Evolutionary conservation across 1,140 invertebrate genomes (phyloP), one percentile per base, ranked within the genome.

Genomic region (Lordiphosa clarofinis): DNA sequence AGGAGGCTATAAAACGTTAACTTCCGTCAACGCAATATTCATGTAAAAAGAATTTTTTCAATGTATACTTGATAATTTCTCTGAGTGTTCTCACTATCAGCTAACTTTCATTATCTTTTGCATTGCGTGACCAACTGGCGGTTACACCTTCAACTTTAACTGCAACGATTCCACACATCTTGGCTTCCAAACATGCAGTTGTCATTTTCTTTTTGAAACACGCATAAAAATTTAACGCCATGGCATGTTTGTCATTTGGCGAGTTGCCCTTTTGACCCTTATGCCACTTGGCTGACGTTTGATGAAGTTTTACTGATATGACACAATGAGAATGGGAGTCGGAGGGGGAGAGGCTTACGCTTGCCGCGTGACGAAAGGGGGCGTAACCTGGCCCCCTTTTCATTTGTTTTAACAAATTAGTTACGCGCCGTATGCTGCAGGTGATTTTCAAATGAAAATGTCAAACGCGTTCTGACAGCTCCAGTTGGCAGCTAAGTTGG

Each of bases 201-300:
- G 56, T 50, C 64, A 61, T 74, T 54, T 48, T 42, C 10, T 15
- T 46, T 50, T 33, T 33, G 31, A 39, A 62, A 63, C 76, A 81
- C 76, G 76, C 76, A 82, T 82, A 49, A 81, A 81, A 81, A 73
- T 81, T 82, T 82, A 81, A 82, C 68, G 76, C 76, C 73, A 63
- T 81, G 67, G 76, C 76, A 82, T 81, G 75, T 64, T 67, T 68
- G 60, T 61, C 55, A 61, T 58, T 56, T 59, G 65, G 60, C 43
- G 24, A 46, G 60, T 53, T 82, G 66, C 46, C 58, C 76, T 71
- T 68, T 72, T 82, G 76, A 81, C 72, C 67, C 55, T 24, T 47
- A n/a, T 39, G 49, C 19, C 54, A 19, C 8, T 24, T 33, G 33
- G 42, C 48, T 24, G 35, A 28, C 56, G 33, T 11, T 38, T 40